These are phyloP conservation scores for Philypnodon macrostomus DNA, from an alignment of 2,797 vertebrate species.

Conservation along the genomic window DNA sequence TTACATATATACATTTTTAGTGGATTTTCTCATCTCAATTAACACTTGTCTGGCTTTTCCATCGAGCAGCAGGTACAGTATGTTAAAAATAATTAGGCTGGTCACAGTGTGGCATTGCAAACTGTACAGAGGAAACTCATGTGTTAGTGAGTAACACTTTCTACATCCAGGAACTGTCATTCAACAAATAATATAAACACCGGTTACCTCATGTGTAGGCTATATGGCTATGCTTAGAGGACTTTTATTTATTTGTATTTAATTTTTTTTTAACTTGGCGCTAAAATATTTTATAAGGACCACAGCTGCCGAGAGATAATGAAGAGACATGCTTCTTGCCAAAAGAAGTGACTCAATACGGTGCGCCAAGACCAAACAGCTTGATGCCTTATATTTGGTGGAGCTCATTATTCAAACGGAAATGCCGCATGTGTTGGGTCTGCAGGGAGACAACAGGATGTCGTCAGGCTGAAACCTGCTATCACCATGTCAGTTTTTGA, in stretches of 20 bases:
- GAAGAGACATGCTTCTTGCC: constrained; percentile 9
- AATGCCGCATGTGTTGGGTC: constrained; percentile 1
- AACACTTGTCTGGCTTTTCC: no score
- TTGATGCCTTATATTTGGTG: constrained; percentile 17
- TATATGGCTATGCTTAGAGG: no score
- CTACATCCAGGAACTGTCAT: no score
- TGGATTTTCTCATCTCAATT: no score
- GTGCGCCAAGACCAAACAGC: constrained; percentile 24
- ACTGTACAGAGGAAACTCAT: no score
- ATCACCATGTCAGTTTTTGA: constrained; percentile 3
- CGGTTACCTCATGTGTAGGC: not conserved
- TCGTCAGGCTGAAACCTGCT: constrained; percentile 5
- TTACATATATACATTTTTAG: no score
- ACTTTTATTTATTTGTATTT: no score
- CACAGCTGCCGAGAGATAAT: constrained; percentile 13
- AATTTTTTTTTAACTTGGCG: not conserved
- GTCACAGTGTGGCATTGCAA: no score
- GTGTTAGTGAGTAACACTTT: no score
- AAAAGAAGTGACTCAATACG: constrained; percentile 18
- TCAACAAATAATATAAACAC: no score
- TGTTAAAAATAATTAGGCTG: no score
- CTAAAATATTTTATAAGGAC: constrained; percentile 11
- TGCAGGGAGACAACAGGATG: constrained; percentile 4
- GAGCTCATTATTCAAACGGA: constrained; percentile 14
- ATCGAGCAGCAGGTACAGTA: no score